Conservation (phyloP, 2,888 invertebrate species). For the Sturmia bella region DNA sequence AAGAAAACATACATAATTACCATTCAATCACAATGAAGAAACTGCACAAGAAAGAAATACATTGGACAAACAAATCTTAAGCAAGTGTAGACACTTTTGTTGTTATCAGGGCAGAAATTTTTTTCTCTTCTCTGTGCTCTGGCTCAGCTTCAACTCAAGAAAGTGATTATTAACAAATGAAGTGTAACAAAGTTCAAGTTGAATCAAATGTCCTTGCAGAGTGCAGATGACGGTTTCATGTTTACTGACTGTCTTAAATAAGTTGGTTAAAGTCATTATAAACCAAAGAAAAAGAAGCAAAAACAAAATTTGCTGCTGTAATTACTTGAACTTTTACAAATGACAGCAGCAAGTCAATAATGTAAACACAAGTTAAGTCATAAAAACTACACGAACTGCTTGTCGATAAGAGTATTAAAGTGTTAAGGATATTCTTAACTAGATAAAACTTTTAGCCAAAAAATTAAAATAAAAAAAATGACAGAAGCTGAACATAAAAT, state of each 20-base stretch:
- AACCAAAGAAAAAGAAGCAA: too few relatives aligned
- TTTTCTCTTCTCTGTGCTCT: background rate
- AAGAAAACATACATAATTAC: constrained; percentile 54
- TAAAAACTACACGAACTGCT: background rate
- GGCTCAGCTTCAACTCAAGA: constrained; percentile 17
- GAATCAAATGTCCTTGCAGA: background rate
- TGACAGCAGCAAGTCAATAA: constrained; percentile 60
- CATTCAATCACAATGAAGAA: constrained; percentile 37
- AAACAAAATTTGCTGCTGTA: constrained; percentile 40
- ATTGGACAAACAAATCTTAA: constrained; percentile 30
- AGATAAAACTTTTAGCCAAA: constrained; percentile 3
- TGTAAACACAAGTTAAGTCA: constrained; percentile 4
- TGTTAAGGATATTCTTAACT: constrained; percentile 11
- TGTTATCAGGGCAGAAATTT: constrained; percentile 10
- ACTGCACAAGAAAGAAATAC: background rate
- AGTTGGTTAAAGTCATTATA: constrained; percentile 62
- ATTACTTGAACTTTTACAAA: constrained; percentile 55
- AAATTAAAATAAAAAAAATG: constrained; percentile 13
- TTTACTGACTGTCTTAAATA: constrained; percentile 5
- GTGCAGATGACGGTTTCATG: constrained; percentile 17
- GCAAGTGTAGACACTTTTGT: constrained; percentile 1
- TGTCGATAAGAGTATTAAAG: constrained; percentile 2
- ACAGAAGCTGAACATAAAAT: background rate
- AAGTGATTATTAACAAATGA: constrained; percentile 65
- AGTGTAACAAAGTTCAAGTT: constrained; percentile 64